Conservation (phyloP, 2,888 invertebrate genomes). For the Emesis russula region DNA sequence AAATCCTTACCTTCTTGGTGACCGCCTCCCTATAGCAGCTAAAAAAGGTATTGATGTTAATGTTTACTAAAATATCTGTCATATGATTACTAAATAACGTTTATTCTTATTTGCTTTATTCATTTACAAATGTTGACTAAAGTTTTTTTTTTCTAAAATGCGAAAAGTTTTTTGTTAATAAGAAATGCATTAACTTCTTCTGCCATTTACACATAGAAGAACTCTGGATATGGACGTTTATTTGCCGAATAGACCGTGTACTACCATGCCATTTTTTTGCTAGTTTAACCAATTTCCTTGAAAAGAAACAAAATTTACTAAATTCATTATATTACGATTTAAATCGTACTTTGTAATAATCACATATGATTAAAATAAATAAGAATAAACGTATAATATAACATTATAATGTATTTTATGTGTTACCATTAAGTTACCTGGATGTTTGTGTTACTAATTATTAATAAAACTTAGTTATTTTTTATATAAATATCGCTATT, state of each 20-base stretch:
- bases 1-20: conserved; percentile 99
- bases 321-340: background rate
- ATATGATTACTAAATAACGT: conserved; percentile 68
- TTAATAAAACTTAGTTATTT: conserved; percentile 36
- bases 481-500: conserved; percentile 57
- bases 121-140: no score
- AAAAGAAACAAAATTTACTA: no score
- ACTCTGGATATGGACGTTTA: no score
- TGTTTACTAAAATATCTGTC: conserved; percentile 90
- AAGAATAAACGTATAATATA: background rate
- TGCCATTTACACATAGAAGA: no score
- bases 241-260: no score
- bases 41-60: conserved; percentile 98
- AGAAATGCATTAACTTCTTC: no score
- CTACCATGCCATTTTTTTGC: no score
- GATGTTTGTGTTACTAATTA: conserved; percentile 10
- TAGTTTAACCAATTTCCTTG: no score
- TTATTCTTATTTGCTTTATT: conserved; percentile 5
- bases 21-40: conserved; percentile 99
- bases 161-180: background rate
- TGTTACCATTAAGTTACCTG: conserved; percentile 12
- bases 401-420: conserved; percentile 1
- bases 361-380: background rate
- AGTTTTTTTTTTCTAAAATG: background rate
- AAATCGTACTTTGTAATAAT: background rate